phyloP scores from a whole-genome alignment of 2,797 vertebrate genomes.

The Sebastes aleutianus region DNA sequence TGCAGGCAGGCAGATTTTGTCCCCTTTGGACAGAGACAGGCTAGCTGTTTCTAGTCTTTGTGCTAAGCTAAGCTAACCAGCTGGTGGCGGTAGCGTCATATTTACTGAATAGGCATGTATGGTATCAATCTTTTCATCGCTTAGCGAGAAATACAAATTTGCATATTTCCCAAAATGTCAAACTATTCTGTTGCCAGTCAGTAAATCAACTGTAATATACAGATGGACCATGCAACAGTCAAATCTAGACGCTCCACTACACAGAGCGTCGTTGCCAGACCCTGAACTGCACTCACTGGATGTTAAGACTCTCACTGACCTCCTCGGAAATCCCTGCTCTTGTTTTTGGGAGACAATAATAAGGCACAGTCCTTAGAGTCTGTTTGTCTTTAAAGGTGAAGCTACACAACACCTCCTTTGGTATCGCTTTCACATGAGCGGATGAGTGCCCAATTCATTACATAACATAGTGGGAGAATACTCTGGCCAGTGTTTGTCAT shows the following conservation, averaged over 20 bases:
- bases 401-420: constrained; percentile 25
- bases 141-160: background rate
- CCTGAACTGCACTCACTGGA: constrained; percentile 2
- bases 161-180: background rate
- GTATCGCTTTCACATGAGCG: constrained; percentile 25
- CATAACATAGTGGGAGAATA: constrained; percentile 28
- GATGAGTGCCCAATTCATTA: constrained; percentile 37
- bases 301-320: constrained; percentile 15
- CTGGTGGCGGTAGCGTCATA: background rate
- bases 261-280: background rate
- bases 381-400: constrained; percentile 63
- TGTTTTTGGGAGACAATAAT: constrained; percentile 29
- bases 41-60: background rate
- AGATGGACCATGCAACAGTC: background rate
- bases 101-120: background rate
- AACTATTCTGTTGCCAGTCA: background rate
- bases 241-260: background rate
- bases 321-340: constrained; percentile 14
- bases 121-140: background rate
- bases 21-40: background rate
- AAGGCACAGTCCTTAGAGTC: constrained; percentile 65
- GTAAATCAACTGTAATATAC: constrained; percentile 2
- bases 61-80: background rate
- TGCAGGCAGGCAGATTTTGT: background rate
- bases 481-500: constrained; percentile 61